These are phyloP conservation scores for Caenorhabditis wallacei DNA, from an alignment of 2,888 invertebrate genomes.

Conservation along the genomic window DNA sequence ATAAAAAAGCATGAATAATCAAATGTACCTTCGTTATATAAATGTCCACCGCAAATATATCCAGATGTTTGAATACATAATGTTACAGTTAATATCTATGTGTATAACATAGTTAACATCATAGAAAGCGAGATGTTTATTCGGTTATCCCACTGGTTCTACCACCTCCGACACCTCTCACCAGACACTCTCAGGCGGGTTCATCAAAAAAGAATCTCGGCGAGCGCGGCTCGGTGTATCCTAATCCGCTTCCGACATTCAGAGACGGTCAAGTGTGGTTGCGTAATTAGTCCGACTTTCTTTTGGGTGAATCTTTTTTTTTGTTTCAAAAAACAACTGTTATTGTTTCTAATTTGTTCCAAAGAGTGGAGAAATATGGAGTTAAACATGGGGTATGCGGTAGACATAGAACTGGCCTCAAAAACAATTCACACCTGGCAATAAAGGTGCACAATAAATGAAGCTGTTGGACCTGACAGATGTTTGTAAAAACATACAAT, in stretches of 20 bases:
- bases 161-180: constrained; percentile 46
- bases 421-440: constrained; percentile 65
- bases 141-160: constrained; percentile 24
- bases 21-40: neutral
- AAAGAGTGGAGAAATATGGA: constrained; percentile 8
- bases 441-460: constrained; percentile 59
- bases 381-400: constrained; percentile 52
- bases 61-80: constrained; percentile 35
- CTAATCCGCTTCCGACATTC: constrained; percentile 59
- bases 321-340: neutral
- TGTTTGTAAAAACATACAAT: constrained; percentile 62
- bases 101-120: constrained; percentile 44
- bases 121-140: constrained; percentile 52
- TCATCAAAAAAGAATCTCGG: constrained; percentile 40
- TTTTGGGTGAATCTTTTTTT: constrained; percentile 18
- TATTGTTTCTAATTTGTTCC: constrained; percentile 16
- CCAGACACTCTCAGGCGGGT: constrained; percentile 22
- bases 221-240: constrained; percentile 44
- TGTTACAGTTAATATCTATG: constrained; percentile 31
- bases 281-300: constrained; percentile 49
- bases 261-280: constrained; percentile 62
- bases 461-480: constrained; percentile 56
- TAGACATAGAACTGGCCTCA: constrained; percentile 17
- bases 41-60: neutral
- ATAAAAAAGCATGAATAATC: neutral